Base-by-base conservation (phyloP, 2,113 vertebrate species). In the Galemys pyrenaicus region DNA sequence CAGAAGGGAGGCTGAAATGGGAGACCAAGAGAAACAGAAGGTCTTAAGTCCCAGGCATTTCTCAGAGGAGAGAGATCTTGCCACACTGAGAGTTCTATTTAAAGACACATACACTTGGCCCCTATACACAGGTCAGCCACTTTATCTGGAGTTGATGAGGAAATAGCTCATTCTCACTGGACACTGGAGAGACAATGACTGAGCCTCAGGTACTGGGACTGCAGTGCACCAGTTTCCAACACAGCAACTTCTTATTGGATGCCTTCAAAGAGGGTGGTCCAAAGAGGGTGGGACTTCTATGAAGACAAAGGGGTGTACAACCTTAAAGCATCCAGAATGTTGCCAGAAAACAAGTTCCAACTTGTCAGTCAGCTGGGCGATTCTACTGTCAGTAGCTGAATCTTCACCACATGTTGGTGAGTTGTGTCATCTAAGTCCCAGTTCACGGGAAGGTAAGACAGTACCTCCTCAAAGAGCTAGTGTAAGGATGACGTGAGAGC, bases 41-140 rank as follows among this genome's bases (percentile, higher is more conserved):
- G 5, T 16, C 24, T 83, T 5, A 19, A 90, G 70, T 24, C n/a
- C 71, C 44, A 68, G 77, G 58, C 9, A 24, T 37, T 9, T 49
- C 35, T 83, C 60, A 8, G 65, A 5, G 44, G 10, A 1, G 0
- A 70, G 49, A 24, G 3, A 6, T 1, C 30, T 8, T 1, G 49
- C 35, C 83, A 26, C 30, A 35, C n/a, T 37, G 35, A 26, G 56
- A 62, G 30, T 1, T 71, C 41, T 70, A 8, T 17, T 35, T 68
- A 54, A 56, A 73, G 62, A 68, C 54, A 39, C 19, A 28, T 58
- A 44, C 1, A 19, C 6, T 7, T 82, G 60, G 6, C 26, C 16
- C 56, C 64, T 1, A 6, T 13, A 54, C 58, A 56, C 20, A 44
- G 46, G 71, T 13, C 85, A 41, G 78, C 16, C 1, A 32, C 62